Evolutionary conservation across 2,113 vertebrate species (phyloP).

Genomic region (Lamprologus ornatipinnis): DNA sequence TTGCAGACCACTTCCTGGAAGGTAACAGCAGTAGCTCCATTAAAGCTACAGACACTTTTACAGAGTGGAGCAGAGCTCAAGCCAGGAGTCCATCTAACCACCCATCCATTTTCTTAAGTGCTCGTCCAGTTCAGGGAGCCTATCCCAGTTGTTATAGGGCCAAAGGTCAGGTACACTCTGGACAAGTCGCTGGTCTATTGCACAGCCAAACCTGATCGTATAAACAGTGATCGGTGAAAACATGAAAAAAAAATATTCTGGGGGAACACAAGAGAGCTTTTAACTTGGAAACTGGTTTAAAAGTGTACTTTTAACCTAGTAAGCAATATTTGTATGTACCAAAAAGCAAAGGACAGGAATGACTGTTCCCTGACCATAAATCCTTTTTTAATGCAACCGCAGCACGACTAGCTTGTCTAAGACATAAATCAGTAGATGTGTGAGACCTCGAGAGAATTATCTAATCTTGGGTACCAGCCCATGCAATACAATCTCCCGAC

Average conservation of each 20-base stretch:
- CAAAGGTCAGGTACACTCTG: neutral
- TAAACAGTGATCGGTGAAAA: rapidly evolving
- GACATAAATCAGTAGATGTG: neutral
- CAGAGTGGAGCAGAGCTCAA: neutral
- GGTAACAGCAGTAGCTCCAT: neutral
- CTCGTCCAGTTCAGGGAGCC: neutral
- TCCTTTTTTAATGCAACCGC: neutral
- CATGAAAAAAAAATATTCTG: neutral
- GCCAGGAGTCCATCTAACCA: neutral
- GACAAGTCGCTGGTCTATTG: neutral
- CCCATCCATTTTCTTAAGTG: neutral
- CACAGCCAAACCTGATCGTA: neutral
- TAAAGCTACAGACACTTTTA: neutral
- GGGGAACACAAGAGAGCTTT: neutral
- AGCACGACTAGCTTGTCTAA: neutral
- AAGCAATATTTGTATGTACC: neutral
- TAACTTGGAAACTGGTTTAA: rapidly evolving
- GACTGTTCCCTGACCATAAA: neutral
- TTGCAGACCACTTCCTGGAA: neutral
- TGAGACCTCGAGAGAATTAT: neutral
- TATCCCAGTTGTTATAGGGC: neutral
- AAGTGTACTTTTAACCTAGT: neutral
- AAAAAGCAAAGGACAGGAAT: neutral
- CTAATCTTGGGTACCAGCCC: neutral
- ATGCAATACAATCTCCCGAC: neutral